These are phyloP conservation scores for Chloroceryle inda DNA, from an alignment of 2,797 vertebrate genomes.

Conservation along the genomic window DNA sequence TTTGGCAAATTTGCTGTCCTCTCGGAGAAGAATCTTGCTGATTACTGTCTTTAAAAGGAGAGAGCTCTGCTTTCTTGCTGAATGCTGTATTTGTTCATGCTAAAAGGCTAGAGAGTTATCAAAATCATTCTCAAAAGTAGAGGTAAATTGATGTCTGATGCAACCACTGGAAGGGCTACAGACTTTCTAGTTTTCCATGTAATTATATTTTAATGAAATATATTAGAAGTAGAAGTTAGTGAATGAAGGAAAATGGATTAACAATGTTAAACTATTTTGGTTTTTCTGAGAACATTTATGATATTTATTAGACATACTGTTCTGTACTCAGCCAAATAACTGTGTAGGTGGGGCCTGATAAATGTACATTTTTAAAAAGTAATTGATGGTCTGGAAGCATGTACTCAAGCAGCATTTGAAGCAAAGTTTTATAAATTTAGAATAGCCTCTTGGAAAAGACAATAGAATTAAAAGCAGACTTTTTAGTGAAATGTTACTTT, in stretches of 20 bases:
- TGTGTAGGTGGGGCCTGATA: neutral
- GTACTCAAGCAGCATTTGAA: neutral
- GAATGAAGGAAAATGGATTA: constrained; percentile 1
- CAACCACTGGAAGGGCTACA: constrained; percentile 10
- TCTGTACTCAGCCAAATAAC: constrained; percentile 22
- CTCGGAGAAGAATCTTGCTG: neutral
- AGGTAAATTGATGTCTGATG: constrained; percentile 27
- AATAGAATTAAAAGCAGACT: neutral
- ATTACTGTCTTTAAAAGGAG: neutral
- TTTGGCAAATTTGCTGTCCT: neutral
- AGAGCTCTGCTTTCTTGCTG: neutral
- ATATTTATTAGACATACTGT: constrained; percentile 13
- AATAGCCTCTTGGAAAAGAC: neutral
- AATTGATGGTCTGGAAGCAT: neutral
- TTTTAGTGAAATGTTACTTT: neutral
- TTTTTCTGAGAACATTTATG: neutral
- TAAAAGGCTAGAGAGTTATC: neutral
- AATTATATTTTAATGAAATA: constrained; percentile 33
- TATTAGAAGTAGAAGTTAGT: constrained; percentile 1
- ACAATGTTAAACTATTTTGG: neutral
- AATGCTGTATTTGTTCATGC: neutral
- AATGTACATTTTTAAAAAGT: neutral
- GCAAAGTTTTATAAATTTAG: neutral
- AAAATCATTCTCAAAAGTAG: neutral
- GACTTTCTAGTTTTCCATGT: neutral